Conservation (phyloP, 2,888 invertebrate genomes). For the Amphimallon solstitiale region DNA sequence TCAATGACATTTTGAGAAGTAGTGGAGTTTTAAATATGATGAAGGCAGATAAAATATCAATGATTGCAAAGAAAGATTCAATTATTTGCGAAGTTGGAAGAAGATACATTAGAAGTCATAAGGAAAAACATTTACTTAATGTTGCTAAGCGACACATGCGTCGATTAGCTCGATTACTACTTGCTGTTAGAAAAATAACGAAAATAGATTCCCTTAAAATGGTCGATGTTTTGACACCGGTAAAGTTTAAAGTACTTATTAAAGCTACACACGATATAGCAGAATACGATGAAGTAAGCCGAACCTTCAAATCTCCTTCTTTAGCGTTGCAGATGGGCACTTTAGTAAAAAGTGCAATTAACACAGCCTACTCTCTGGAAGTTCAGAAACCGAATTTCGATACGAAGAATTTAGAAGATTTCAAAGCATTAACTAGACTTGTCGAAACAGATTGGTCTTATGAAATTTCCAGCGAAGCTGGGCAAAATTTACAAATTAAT, state of each 20-base stretch:
- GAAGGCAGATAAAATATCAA: slow-evolving; percentile 40
- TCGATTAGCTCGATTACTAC: slow-evolving; percentile 27
- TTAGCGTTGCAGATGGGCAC: slow-evolving; percentile 40
- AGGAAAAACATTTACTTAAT: too few relatives aligned
- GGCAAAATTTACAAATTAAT: too few relatives aligned
- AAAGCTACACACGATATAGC: neutral
- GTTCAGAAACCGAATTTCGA: too few relatives aligned
- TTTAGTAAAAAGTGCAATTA: slow-evolving; percentile 34
- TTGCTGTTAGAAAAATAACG: slow-evolving; percentile 21
- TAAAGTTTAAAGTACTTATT: too few relatives aligned
- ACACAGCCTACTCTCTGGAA: slow-evolving; percentile 4
- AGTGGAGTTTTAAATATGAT: slow-evolving; percentile 40
- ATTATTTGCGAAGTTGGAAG: slow-evolving; percentile 45
- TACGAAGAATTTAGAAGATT: too few relatives aligned
- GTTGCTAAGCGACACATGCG: slow-evolving; percentile 21
- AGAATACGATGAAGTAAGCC: slow-evolving; percentile 14
- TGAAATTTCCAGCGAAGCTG: too few relatives aligned
- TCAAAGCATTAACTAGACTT: too few relatives aligned
- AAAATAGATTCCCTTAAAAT: neutral
- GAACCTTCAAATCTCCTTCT: slow-evolving; percentile 24
- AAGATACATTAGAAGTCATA: slow-evolving; percentile 12
- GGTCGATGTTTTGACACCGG: slow-evolving; percentile 12
- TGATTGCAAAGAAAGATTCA: slow-evolving; percentile 43
- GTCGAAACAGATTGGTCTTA: too few relatives aligned
- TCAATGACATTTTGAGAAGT: slow-evolving; percentile 40